phyloP scores from a whole-genome alignment of 2,797 vertebrate species.

The Geotrypetes seraphini region DNA sequence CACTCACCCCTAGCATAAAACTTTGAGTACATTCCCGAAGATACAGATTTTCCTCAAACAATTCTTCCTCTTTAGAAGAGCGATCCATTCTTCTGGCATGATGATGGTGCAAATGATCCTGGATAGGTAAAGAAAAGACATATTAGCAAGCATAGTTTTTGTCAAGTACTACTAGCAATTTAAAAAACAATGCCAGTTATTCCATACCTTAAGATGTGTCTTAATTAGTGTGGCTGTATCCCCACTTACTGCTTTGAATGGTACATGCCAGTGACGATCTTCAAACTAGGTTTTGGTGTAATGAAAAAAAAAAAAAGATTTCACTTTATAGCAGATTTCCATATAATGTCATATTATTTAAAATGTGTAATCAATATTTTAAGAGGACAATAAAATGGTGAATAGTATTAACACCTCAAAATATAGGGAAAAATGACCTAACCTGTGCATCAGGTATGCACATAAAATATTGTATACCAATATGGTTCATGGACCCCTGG shows the following conservation, averaged over 20 bases:
- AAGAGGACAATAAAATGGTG: too few species aligned
- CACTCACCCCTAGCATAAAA: slow-evolving; percentile 23
- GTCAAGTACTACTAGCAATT: neutral
- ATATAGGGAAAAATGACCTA: too few species aligned
- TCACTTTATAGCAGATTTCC: too few species aligned
- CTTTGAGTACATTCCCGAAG: slow-evolving; percentile 2
- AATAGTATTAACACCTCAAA: too few species aligned
- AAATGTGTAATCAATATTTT: too few species aligned
- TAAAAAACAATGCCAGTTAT: neutral
- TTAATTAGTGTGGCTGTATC: slow-evolving; percentile 27
- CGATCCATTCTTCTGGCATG: slow-evolving; percentile 6
- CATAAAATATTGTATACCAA: too few species aligned
- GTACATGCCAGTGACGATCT: slow-evolving; percentile 17
- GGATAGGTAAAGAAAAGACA: neutral
- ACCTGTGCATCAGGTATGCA: too few species aligned
- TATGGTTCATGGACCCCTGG: too few species aligned
- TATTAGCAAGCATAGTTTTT: neutral
- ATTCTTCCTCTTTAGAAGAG: neutral
- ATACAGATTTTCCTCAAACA: slow-evolving; percentile 4
- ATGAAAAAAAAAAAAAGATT: neutral
- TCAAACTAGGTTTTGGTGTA: slow-evolving; percentile 16
- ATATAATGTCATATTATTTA: too few species aligned
- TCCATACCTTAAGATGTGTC: slow-evolving; percentile 36
- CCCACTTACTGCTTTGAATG: slow-evolving; percentile 25
- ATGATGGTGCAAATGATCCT: slow-evolving; percentile 21